phyloP scores from a whole-genome alignment of 2,113 vertebrate species.

The Thalassarche chlororhynchos region DNA sequence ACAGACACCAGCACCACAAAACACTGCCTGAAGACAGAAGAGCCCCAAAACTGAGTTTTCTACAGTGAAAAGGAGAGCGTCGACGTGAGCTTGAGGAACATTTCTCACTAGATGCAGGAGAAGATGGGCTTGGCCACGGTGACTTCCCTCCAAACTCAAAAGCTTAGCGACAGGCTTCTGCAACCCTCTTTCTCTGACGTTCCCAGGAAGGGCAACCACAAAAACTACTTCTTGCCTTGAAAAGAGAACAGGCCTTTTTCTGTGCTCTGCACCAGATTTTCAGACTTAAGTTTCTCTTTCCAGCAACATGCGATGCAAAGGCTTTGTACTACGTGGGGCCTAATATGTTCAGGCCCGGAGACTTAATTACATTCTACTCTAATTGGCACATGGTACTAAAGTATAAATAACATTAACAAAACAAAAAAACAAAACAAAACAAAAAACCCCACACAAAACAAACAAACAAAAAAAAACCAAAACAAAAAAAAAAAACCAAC shows the following conservation, averaged over 20 bases:
- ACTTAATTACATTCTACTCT: conserved; percentile 7
- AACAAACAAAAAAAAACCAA: too few relatives aligned
- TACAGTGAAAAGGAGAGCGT: not conserved
- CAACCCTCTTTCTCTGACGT: not conserved
- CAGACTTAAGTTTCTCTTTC: not conserved
- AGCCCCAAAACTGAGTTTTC: not conserved
- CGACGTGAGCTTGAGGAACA: not conserved
- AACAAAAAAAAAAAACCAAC: not conserved
- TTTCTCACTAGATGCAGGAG: not conserved
- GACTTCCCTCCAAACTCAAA: not conserved
- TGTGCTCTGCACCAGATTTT: not conserved
- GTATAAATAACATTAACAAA: conserved; percentile 3
- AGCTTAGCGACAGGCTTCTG: not conserved
- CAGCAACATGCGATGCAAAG: accelerated
- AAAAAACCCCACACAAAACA: too few relatives aligned
- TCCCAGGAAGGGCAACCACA: not conserved
- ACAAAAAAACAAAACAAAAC: not conserved
- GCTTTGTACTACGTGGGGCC: not conserved
- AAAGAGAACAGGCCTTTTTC: not conserved
- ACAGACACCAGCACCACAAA: not conserved
- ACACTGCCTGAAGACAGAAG: not conserved
- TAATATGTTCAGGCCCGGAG: not conserved
- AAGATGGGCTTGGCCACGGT: not conserved
- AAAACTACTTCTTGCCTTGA: not conserved
- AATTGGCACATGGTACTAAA: not conserved